Evolutionary conservation across 2,113 vertebrate species (phyloP).

Genomic region (Channa maculata): DNA sequence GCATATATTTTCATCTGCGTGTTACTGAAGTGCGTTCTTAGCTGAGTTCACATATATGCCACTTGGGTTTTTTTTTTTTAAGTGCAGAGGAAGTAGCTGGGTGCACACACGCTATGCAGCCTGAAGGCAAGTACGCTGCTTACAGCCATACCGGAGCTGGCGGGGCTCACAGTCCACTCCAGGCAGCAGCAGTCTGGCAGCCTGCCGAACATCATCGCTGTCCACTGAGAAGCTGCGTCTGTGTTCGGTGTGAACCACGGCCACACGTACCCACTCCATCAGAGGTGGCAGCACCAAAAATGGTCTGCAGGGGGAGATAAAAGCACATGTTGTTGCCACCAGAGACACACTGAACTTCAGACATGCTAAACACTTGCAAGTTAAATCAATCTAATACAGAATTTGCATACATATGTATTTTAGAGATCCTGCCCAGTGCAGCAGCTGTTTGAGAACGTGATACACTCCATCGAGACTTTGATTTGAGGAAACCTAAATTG

Average conservation of each 20-base stretch:
- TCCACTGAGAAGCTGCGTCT: constrained; percentile 97
- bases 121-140: constrained; percentile 10
- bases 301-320: constrained; percentile 87
- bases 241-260: constrained; percentile 94
- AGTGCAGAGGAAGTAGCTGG: constrained; percentile 11
- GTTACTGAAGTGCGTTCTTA: not conserved
- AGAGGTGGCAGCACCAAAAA: constrained; percentile 95
- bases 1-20: not conserved
- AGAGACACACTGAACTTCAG: constrained; percentile 16
- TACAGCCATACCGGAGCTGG: constrained; percentile 90
- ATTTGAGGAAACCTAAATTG: constrained; percentile 11
- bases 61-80: not conserved
- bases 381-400: constrained; percentile 48
- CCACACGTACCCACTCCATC: constrained; percentile 98
- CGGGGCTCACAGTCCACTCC: constrained; percentile 98
- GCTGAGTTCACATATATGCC: not conserved
- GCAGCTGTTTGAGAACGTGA: constrained; percentile 42
- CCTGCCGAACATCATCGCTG: constrained; percentile 98
- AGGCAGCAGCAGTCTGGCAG: constrained; percentile 92
- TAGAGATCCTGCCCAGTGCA: not conserved
- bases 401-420: constrained; percentile 50
- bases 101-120: constrained; percentile 33
- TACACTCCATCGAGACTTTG: constrained; percentile 21
- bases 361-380: constrained; percentile 8
- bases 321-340: constrained; percentile 23